These are phyloP conservation scores for Harpalus rubripes DNA, from an alignment of 2,888 invertebrate species.

Conservation along the genomic window DNA sequence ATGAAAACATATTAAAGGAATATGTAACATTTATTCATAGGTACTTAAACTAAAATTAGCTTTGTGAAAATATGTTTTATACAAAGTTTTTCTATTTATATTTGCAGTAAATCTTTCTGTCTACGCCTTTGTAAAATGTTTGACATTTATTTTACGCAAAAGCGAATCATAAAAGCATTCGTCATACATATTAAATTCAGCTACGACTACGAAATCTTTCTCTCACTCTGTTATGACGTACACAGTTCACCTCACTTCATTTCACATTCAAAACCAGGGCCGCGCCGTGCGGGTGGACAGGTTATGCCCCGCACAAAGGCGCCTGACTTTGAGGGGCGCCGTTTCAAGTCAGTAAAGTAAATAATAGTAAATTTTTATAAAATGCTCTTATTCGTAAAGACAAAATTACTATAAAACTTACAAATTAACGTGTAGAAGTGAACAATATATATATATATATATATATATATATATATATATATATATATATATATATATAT, in stretches of 20 bases:
- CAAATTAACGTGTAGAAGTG: too few species aligned
- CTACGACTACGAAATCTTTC: neutral
- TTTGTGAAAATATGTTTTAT: neutral
- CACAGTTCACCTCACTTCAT: neutral
- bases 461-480: too few species aligned
- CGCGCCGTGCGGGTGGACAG: too few species aligned
- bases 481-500: too few species aligned
- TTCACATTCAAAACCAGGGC: conserved; percentile 9
- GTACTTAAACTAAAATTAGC: neutral
- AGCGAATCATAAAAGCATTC: neutral
- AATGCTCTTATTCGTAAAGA: too few species aligned
- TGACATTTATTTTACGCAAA: neutral
- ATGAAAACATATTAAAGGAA: too few species aligned
- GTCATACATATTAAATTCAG: conserved; percentile 22
- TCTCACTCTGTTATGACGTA: neutral
- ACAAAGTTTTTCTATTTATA: neutral
- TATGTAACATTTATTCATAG: neutral
- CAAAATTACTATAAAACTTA: too few species aligned
- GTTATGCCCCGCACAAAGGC: too few species aligned
- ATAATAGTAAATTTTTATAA: too few species aligned
- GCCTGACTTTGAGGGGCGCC: too few species aligned
- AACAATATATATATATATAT: too few species aligned
- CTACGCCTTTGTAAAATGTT: neutral
- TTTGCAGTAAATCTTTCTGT: neutral
- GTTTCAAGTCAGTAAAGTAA: too few species aligned